phyloP scores from a whole-genome alignment of 2,888 invertebrate genomes.

The Orchesellides sinensis region DNA sequence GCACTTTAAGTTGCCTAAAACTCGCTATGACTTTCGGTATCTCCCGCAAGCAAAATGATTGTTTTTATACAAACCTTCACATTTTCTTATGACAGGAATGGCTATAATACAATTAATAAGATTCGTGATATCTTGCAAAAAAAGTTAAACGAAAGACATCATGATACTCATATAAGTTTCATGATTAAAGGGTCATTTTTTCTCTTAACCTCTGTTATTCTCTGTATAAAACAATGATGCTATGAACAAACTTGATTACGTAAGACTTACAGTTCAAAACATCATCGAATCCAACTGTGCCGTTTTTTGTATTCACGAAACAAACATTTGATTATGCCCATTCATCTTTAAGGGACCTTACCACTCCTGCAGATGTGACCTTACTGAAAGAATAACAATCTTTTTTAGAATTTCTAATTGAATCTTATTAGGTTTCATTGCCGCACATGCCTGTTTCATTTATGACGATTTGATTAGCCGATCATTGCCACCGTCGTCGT shows the following conservation, averaged over 20 bases:
- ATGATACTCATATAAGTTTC: slow-evolving; percentile 46
- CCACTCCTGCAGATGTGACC: too few relatives aligned
- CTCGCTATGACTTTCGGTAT: background rate
- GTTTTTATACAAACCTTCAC: background rate
- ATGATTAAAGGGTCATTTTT: slow-evolving; percentile 45
- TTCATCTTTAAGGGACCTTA: too few relatives aligned
- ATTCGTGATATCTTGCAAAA: too few relatives aligned
- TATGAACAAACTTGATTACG: too few relatives aligned
- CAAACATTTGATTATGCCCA: too few relatives aligned
- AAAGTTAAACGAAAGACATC: slow-evolving; percentile 34
- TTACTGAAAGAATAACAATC: background rate
- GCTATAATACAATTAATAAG: too few relatives aligned
- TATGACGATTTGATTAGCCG: background rate
- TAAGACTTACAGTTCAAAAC: too few relatives aligned
- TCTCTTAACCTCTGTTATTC: slow-evolving; percentile 34
- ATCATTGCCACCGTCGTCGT: background rate
- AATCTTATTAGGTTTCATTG: slow-evolving; percentile 1
- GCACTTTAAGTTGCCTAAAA: background rate
- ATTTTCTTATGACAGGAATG: too few relatives aligned
- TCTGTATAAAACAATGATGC: too few relatives aligned
- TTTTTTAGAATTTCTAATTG: slow-evolving; percentile 1
- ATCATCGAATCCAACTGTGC: too few relatives aligned
- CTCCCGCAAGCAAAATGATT: background rate
- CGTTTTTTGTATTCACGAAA: too few relatives aligned
- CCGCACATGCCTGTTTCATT: background rate